A percentile compares a stretch with the other conserved stretches of the same genome.
phyloP scores from a whole-genome alignment of 30 jellyfish, hydroid and myxozoan genomes.

The Sanderia malayensis region DNA sequence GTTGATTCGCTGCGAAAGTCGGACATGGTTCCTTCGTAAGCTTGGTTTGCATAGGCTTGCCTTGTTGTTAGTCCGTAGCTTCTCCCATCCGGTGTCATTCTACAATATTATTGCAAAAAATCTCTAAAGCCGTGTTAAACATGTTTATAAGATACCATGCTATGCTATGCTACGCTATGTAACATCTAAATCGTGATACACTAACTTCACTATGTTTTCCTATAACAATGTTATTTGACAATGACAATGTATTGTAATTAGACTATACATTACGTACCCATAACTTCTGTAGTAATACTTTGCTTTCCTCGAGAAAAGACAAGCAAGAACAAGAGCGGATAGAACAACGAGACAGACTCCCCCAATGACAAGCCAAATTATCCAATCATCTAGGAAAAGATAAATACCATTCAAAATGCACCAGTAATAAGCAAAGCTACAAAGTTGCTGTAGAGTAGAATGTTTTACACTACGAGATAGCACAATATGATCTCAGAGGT shows the following conservation, averaged over 20 bases:
- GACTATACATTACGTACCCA: slow-evolving; percentile 20
- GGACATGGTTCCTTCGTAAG: slow-evolving; percentile 24
- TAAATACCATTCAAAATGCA: too few species aligned
- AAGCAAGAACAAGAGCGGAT: slow-evolving; percentile 42
- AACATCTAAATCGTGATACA: too few species aligned
- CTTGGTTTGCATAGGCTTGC: slow-evolving; percentile 36
- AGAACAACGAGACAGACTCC: slow-evolving; percentile 35
- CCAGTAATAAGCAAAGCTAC: too few species aligned
- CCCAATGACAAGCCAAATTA: slow-evolving; percentile 48
- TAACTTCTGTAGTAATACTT: slow-evolving; percentile 41
- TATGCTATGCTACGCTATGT: neutral
- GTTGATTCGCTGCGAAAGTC: slow-evolving; percentile 39
- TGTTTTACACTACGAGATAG: too few species aligned
- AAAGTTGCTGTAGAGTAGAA: too few species aligned
- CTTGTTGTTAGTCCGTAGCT: slow-evolving; percentile 30
- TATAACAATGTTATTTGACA: too few species aligned
- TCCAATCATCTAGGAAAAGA: slow-evolving; percentile 42
- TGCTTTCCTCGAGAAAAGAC: slow-evolving; percentile 37
- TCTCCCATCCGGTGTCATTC: slow-evolving; percentile 52
- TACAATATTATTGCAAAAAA: too few species aligned
- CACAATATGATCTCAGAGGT: too few species aligned
- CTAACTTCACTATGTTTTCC: too few species aligned
- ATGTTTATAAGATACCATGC: too few species aligned
- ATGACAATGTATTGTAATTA: too few species aligned
- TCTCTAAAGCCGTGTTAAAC: too few species aligned